Evolutionary conservation across 2,113 vertebrate genomes (phyloP).

Genomic region (Dolichallabes microphthalmus): DNA sequence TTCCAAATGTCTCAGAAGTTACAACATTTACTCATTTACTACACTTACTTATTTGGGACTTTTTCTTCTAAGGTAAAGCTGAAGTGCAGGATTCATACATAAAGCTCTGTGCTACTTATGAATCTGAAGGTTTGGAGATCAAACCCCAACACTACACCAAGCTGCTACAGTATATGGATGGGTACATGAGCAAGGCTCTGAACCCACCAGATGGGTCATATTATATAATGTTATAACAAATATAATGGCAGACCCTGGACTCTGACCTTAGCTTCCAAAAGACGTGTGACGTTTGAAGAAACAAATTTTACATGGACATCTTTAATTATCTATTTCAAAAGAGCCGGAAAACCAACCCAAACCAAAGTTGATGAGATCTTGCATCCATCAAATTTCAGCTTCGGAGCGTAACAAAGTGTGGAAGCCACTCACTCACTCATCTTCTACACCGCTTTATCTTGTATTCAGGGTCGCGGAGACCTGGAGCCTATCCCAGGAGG

Average conservation of each 20-base stretch:
- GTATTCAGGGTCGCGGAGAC: too few species aligned
- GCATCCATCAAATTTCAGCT: not conserved
- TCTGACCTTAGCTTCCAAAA: not conserved
- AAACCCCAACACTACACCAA: not conserved
- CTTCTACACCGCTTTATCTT: too few species aligned
- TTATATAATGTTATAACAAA: too few species aligned
- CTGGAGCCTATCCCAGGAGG: too few species aligned
- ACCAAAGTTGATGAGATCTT: not conserved
- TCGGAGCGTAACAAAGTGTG: not conserved
- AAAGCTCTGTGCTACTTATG: too few species aligned
- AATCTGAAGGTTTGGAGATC: not conserved
- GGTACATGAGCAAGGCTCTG: not conserved
- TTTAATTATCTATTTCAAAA: not conserved
- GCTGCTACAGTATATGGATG: not conserved
- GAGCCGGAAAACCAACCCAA: not conserved
- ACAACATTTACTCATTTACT: not conserved
- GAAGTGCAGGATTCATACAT: not conserved
- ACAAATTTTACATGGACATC: not conserved
- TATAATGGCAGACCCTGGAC: not conserved
- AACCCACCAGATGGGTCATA: not conserved
- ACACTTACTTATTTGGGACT: not conserved
- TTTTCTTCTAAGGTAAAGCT: not conserved
- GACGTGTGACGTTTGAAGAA: not conserved
- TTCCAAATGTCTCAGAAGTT: not conserved
- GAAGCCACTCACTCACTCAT: not conserved